Base-by-base conservation (phyloP, 2,797 vertebrate species). In the Agapornis canus region DNA sequence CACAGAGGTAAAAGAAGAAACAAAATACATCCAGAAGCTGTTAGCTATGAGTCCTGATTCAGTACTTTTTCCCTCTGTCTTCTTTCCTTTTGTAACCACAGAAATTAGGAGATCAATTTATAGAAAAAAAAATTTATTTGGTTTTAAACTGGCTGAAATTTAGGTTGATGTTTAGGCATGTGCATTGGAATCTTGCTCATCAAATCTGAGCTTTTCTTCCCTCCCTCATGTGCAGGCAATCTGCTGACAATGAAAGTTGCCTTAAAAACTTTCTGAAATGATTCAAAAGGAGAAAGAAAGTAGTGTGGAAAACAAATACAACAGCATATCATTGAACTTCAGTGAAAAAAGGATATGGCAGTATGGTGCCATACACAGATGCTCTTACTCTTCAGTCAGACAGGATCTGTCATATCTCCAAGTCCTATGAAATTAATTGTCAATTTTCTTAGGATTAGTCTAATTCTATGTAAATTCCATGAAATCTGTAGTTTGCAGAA, bases 371-470 rank as follows among this genome's bases (percentile, higher is more conserved):
- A 59, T 68, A 94, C 21, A 14, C 77, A 96, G 71, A 89, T 86
- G 89, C 73, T 68, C 60, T 92, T 89, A 78, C 82, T 81, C 86
- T 93, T 91, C 96, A 97, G 96, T 97, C 92, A 97, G 95, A 96
- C 81, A 93, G 71, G 83, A 96, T 72, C 79, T 97, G 92, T 94
- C 92, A 73, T 96, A 95, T 82, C 94, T 97, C 82, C 92, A 97
- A 96, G 77, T 95, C 69, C 90, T 94, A 20, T 95, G 95, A 97
- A 98, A 97, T 94, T 96, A 96, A 97, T 94, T 94, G 96, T 95
- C 95, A 97, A 86, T 97, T 98, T 97, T 95, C 89, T 97, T 96
- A 87, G 87, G 92, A 97, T 97, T 97, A 92, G 86, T 93, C 93
- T 96, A 97, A 97, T 96, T 97, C 96, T 96, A 79, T 95, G 96